Percentiles rank a stretch among this genome's conserved stretches.
Evolutionary conservation across 2,797 vertebrate genomes (phyloP).

Genomic region (Peromyscus nudipes): DNA sequence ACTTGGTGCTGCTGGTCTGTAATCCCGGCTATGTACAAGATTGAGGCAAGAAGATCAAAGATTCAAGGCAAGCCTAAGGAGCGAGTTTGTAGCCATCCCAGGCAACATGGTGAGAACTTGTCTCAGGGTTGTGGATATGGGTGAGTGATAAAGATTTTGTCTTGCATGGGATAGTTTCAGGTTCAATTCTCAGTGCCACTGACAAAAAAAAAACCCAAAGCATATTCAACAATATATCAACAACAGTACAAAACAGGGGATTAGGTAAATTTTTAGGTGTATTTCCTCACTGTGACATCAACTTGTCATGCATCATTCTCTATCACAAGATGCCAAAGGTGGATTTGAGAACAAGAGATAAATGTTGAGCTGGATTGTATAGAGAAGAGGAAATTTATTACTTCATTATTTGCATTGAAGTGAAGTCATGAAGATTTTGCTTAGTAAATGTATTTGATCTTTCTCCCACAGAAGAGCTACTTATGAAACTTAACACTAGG

Average conservation of each 20-base stretch:
- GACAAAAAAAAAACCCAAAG: background rate
- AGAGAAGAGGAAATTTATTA: background rate
- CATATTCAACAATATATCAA: background rate
- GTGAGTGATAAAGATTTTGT: background rate
- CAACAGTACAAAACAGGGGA: background rate
- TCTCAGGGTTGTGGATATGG: too few species aligned
- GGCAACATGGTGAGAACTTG: background rate
- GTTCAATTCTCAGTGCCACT: background rate
- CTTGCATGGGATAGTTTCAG: background rate
- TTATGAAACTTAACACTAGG: background rate
- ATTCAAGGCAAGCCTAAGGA: background rate
- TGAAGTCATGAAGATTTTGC: background rate
- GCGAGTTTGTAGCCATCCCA: background rate
- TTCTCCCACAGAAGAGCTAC: background rate
- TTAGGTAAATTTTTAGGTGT: background rate
- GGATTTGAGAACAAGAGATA: background rate
- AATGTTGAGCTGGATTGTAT: background rate
- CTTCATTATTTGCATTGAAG: background rate
- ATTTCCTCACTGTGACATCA: background rate
- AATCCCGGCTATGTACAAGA: background rate
- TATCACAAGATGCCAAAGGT: background rate
- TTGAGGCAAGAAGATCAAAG: background rate
- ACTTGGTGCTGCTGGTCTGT: background rate
- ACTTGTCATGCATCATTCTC: background rate
- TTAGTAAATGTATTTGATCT: background rate